These are phyloP conservation scores for Pelosia muscerda DNA, from an alignment of 2,888 invertebrate species.

Conservation along the genomic window DNA sequence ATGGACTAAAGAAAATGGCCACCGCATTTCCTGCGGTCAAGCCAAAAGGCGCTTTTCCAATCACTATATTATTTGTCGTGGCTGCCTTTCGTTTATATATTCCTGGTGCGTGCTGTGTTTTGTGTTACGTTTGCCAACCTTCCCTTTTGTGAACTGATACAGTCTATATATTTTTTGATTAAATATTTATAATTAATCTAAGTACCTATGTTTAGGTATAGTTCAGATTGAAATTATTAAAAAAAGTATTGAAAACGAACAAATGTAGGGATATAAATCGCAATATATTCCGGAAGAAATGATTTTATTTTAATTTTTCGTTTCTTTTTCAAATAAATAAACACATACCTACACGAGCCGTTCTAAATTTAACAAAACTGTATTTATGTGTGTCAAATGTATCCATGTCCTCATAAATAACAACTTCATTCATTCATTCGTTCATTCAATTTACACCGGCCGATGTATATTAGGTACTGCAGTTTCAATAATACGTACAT, in stretches of 20 bases:
- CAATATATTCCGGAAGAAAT: no score
- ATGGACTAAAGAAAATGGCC: conserved; percentile 84
- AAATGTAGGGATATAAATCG: not conserved
- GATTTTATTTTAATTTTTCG: no score
- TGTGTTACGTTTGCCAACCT: conserved; percentile 48
- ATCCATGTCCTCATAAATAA: no score
- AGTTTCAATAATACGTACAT: conserved; percentile 15
- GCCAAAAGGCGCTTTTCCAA: conserved; percentile 72
- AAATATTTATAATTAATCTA: conserved; percentile 29
- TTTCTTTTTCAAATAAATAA: no score
- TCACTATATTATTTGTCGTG: conserved; percentile 66
- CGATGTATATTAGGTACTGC: not conserved
- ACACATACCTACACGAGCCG: no score
- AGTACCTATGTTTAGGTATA: not conserved
- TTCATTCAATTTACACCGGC: not conserved
- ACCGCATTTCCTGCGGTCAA: conserved; percentile 68
- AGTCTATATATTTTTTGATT: conserved; percentile 38
- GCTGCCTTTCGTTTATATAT: conserved; percentile 67
- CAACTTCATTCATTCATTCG: not conserved
- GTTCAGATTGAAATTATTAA: not conserved
- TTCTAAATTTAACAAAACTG: not conserved
- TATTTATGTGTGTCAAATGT: not conserved
- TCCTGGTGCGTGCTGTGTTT: conserved; percentile 60
- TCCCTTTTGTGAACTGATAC: conserved; percentile 36
- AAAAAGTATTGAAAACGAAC: not conserved